Conservation (phyloP, 1,140 invertebrate species). For the Stenopsyche tienmushanensis region DNA sequence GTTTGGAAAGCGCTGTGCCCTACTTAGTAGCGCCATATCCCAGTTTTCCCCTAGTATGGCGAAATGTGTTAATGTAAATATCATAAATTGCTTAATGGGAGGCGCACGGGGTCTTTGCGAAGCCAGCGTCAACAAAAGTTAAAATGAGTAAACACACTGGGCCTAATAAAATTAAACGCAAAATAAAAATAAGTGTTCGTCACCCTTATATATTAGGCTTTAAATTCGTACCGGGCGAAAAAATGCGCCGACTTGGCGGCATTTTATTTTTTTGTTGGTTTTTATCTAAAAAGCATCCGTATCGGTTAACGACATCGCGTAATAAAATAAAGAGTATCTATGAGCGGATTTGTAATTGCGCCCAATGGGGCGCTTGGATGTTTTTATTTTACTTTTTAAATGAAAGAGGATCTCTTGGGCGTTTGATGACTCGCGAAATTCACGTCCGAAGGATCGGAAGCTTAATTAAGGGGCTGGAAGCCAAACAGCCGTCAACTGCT, state of each 20-base stretch:
- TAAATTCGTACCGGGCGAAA: background rate
- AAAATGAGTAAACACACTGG: slow-evolving; percentile 21
- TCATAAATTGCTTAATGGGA: slow-evolving; percentile 31
- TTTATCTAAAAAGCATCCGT: too few relatives aligned
- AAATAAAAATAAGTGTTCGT: slow-evolving; percentile 2
- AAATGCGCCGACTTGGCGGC: too few relatives aligned
- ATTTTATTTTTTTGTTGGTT: too few relatives aligned
- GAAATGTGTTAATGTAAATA: slow-evolving; percentile 27
- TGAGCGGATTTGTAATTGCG: too few relatives aligned
- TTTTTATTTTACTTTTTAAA: too few relatives aligned
- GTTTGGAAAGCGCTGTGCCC: slow-evolving; percentile 13
- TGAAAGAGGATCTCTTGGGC: too few relatives aligned
- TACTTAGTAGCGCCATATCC: slow-evolving; percentile 2
- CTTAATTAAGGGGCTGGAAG: background rate
- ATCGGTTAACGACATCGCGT: too few relatives aligned
- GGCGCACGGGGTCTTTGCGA: slow-evolving; percentile 10
- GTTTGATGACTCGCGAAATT: background rate
- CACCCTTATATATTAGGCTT: background rate
- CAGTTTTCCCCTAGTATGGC: slow-evolving; percentile 11
- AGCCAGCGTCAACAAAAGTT: slow-evolving; percentile 30
- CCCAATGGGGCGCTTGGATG: too few relatives aligned
- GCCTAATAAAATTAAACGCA: slow-evolving; percentile 13
- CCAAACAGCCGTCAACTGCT: background rate
- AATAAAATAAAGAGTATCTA: too few relatives aligned
- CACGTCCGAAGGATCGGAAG: background rate